Base-by-base conservation (phyloP, 2,888 invertebrate genomes). In the Agriopis aurantiaria region DNA sequence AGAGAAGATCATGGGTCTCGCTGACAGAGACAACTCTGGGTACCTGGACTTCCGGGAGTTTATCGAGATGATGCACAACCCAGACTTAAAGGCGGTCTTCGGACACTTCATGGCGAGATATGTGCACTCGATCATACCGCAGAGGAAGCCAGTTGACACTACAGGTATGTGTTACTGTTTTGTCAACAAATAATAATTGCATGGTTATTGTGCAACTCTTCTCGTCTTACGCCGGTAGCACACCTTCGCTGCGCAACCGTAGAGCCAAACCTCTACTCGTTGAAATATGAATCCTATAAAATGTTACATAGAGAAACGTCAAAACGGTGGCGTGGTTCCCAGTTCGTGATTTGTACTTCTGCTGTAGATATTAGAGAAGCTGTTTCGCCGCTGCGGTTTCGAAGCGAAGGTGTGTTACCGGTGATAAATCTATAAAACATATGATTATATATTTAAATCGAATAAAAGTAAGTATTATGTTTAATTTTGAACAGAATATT, bases 11-110 rank as follows among this genome's bases (percentile, higher is more conserved):
- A 95, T 97, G 92, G 87, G 88, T 7, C 91, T 96, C 62, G 96
- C 96, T 0, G 97, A 97, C 87, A 76, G 85, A 8, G 93, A 94
- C 75, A 91, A 95, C 79, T 96, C 96, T 55, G 96, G 96, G 5
- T 95, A 95, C 77, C 89, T 97, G 65, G 96, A 97, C 82, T 97
- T 96, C 80, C 92, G 95, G 23, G 97, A 97, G 90, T 97, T 97
- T 78, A 95, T 96, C 43, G 95, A 95, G 51, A 96, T 97, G 96
- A 95, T 96, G 89, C 92, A 95, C 76, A 86, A 95, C 70, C 95
- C 95, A 0, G 95, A 95, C 68, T 85, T 96, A 75, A 95, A 95
- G 80, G 95, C 95, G n/a, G 91, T 96, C 8, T 96, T 96, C 75
- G 96, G 96, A 0, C 96, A 96, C 70, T 95, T 96, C 77, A 90